Base-by-base conservation (phyloP, 2,888 invertebrate genomes). In the Leptopilina syphax region DNA sequence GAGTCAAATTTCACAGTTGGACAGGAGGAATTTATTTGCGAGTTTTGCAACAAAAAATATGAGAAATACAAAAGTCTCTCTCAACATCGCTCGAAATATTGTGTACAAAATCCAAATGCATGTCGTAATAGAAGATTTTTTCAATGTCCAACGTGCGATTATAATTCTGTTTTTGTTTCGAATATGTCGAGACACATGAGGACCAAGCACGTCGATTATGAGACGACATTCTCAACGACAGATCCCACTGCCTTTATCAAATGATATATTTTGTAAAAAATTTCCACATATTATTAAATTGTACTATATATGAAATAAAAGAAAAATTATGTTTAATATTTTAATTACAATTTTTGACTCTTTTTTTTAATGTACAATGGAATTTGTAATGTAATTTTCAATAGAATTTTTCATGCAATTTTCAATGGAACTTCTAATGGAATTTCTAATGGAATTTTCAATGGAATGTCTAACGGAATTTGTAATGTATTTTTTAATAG, bases 101-200 rank as follows among this genome's bases (percentile, higher is more conserved):
- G 73, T 57, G 57, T 73, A n/a, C 73, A 73, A 18, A 73, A 73
- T 57, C 73, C 73, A 73, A 73, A 60, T 12, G 73, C 73, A 3
- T 73, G 73, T 60, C 73, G 73, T 27, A 73, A 73, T n/a, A 34
- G 57, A 73, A 73, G 73, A 73, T 60, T 73, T 73, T 73, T 73
- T 5, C 73, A 73, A n/a, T 73, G 73, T 6, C 73, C 73, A 27
- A 73, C 57, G 0, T 73, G 73, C n/a, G 41, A 73, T 27, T 73
- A 73, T 27, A 73, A 73, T 73, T 73, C 73, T 8, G 54, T 73
- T 73, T 73, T 73, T 34, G 57, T 73, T 57, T 73, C 73, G 5
- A 73, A 73, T 57, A 73, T 73, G 73, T 41, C 73, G 4, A 57
- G 57, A 7, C 73, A 73, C 34, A 73, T 73, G 73, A 60, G 54